Conservation (phyloP, 37 sponge, comb jelly and placozoan species). For the Oopsacas minuta region DNA sequence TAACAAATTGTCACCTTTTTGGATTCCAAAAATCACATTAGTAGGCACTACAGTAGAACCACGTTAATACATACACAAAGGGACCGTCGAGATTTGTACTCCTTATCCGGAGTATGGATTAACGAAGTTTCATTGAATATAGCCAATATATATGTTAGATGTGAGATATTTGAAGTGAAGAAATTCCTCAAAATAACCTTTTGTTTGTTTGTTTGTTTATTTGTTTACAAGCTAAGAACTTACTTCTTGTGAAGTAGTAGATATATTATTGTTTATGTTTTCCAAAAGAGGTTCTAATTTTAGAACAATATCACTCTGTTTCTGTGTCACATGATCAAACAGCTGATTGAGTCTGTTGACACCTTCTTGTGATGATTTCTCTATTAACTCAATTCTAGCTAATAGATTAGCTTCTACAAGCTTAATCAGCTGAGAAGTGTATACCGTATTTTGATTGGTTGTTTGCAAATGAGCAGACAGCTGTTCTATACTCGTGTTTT, state of each 20-base stretch:
- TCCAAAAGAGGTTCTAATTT: background rate
- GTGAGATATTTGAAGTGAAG: too few species aligned
- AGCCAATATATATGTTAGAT: too few species aligned
- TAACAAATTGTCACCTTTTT: too few species aligned
- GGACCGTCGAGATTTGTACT: too few species aligned
- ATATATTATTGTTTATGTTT: background rate
- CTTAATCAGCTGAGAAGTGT: slow-evolving; percentile 10
- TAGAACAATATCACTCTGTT: background rate
- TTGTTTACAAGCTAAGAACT: too few species aligned
- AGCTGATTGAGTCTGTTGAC: background rate
- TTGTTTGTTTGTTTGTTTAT: too few species aligned
- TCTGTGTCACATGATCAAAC: background rate
- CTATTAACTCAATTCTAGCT: background rate
- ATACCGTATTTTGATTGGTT: background rate
- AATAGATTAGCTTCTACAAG: background rate
- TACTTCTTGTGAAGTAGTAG: background rate
- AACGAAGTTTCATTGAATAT: too few species aligned
- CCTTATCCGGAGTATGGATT: too few species aligned
- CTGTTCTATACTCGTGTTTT: background rate
- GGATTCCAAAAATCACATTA: too few species aligned
- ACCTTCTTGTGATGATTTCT: background rate
- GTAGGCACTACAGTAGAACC: too few species aligned
- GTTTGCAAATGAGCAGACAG: background rate
- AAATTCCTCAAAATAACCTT: too few species aligned
- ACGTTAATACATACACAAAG: too few species aligned